phyloP scores from a whole-genome alignment of 2,888 invertebrate species.

The Keiferia lycopersicella region DNA sequence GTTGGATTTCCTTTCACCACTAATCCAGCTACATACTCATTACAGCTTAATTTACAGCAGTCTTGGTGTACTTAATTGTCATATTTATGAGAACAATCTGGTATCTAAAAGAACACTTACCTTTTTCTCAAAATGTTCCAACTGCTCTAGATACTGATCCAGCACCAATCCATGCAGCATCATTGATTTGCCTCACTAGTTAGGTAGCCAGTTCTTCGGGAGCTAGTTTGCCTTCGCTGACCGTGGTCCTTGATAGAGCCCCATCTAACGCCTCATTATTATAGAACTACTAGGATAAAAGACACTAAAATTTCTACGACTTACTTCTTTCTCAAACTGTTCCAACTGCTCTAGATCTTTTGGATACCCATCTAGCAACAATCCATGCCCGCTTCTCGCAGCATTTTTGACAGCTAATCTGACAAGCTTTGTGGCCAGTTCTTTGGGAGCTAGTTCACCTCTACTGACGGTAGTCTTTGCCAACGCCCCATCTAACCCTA shows the following conservation, averaged over 20 bases:
- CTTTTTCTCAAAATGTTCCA: too few species aligned
- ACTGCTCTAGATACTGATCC: too few species aligned
- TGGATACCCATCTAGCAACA: not conserved
- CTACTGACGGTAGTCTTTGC: not conserved
- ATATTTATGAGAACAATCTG: too few species aligned
- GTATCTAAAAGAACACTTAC: too few species aligned
- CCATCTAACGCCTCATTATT: not conserved
- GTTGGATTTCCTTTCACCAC: not conserved
- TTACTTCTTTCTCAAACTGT: constrained; percentile 93
- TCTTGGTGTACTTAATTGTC: too few species aligned
- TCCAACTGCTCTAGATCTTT: constrained; percentile 83
- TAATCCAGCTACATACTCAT: too few species aligned
- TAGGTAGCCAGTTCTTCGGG: not conserved
- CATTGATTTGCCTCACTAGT: not conserved
- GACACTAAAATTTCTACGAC: not conserved
- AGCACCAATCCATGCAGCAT: too few species aligned
- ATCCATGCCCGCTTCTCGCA: not conserved
- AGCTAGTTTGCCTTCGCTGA: not conserved
- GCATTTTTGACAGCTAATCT: constrained; percentile 48
- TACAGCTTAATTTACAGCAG: too few species aligned
- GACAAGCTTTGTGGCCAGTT: not conserved
- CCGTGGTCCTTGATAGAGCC: not conserved
- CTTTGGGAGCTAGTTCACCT: not conserved
- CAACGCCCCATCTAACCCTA: constrained; percentile 56
- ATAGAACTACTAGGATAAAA: not conserved